Percentiles rank a stretch among this genome's conserved stretches.
Evolutionary conservation across 2,113 vertebrate species (phyloP).

Genomic region (Channa maculata): DNA sequence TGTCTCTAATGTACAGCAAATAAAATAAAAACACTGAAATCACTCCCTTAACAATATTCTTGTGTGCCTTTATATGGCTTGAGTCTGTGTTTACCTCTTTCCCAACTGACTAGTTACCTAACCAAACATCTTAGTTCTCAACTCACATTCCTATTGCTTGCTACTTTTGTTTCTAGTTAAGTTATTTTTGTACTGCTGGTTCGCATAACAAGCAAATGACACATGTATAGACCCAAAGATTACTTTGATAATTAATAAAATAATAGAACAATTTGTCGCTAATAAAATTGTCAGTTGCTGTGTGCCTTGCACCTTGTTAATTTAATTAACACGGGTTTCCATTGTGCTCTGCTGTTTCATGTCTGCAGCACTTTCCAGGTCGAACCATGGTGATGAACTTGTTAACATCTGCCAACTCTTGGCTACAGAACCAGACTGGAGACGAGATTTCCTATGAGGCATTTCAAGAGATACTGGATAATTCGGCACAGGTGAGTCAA

Average conservation of each 20-base stretch:
- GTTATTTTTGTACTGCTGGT: too few relatives aligned
- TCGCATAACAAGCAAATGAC: too few relatives aligned
- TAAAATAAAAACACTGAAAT: too few relatives aligned
- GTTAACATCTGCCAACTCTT: conserved; percentile 79
- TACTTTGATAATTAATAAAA: not conserved
- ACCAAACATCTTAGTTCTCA: too few relatives aligned
- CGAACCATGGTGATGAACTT: conserved; percentile 85
- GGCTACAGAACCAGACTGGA: conserved; percentile 81
- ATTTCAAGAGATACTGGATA: conserved; percentile 84
- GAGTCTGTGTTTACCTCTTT: too few relatives aligned
- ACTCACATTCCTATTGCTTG: too few relatives aligned
- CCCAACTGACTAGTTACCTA: too few relatives aligned
- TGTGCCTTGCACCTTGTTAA: not conserved
- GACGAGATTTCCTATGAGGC: conserved; percentile 79
- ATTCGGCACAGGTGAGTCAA: conserved; percentile 80
- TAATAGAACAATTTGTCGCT: not conserved
- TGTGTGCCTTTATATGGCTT: too few relatives aligned
- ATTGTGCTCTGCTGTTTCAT: conserved; percentile 5
- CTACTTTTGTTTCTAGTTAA: too few relatives aligned
- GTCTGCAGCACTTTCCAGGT: conserved; percentile 89
- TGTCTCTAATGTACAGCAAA: too few relatives aligned
- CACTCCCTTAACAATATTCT: too few relatives aligned
- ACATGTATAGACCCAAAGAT: not conserved
- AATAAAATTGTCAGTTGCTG: not conserved
- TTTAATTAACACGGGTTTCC: not conserved